These are phyloP conservation scores for Tipula helvola DNA, from an alignment of 2,888 invertebrate genomes.

Conservation along the genomic window DNA sequence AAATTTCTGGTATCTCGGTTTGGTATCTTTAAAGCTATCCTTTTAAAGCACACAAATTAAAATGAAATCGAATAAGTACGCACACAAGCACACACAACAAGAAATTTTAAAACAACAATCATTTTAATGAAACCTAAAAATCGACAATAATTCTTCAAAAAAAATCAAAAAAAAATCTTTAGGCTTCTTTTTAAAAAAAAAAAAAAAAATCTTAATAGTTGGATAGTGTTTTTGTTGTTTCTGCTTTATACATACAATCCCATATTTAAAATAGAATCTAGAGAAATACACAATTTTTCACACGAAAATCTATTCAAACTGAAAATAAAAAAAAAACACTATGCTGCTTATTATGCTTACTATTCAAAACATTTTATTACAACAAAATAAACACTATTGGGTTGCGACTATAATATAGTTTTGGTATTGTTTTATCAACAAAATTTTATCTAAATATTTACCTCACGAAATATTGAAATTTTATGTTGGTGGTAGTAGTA, in stretches of 20 bases:
- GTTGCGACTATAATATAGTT: neutral
- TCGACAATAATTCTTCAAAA: neutral
- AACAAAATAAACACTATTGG: neutral
- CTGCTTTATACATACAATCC: neutral
- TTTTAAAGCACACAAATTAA: neutral
- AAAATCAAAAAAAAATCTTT: neutral
- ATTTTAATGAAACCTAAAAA: neutral
- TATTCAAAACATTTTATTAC: neutral
- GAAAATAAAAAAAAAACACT: neutral
- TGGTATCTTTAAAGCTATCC: neutral
- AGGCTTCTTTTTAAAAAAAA: neutral
- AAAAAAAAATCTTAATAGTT: neutral
- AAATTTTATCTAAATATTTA: neutral
- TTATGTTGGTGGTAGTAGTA: neutral
- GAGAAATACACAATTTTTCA: neutral
- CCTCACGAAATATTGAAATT: neutral
- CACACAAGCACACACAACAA: neutral
- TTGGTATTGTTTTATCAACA: neutral
- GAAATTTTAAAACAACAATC: neutral
- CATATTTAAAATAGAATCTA: neutral
- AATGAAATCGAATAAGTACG: neutral
- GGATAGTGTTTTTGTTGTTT: neutral
- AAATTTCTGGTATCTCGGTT: neutral
- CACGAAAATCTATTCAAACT: neutral
- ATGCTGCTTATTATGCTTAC: neutral